These are phyloP conservation scores for Maconellicoccus hirsutus DNA, from an alignment of 1,140 invertebrate genomes.

Conservation along the genomic window DNA sequence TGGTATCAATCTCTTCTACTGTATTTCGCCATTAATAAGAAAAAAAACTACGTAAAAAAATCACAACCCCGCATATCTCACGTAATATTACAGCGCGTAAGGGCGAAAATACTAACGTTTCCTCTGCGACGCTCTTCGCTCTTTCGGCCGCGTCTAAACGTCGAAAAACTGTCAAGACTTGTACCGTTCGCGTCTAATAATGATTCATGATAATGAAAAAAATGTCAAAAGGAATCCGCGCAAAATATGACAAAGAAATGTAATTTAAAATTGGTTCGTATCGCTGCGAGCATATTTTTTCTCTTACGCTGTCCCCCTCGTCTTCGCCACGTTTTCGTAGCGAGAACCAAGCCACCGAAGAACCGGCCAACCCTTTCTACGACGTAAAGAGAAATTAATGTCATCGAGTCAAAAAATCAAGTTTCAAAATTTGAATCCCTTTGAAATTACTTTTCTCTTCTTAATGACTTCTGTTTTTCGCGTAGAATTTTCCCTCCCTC, in stretches of 20 bases:
- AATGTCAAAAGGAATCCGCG: constrained; percentile 7
- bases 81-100: neutral
- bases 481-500: neutral
- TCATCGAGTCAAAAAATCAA: constrained; percentile 1
- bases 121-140: neutral
- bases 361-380: too few relatives aligned
- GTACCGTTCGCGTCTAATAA: neutral
- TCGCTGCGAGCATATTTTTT: neutral
- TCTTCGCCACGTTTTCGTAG: too few relatives aligned
- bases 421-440: constrained; percentile 7
- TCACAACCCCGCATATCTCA: neutral
- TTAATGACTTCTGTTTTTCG: constrained; percentile 9
- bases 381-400: neutral
- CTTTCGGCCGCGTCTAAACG: neutral
- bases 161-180: neutral
- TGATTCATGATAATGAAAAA: constrained; percentile 9
- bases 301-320: neutral
- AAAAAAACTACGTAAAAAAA: too few relatives aligned
- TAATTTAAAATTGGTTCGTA: constrained; percentile 9
- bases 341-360: too few relatives aligned
- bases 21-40: too few relatives aligned
- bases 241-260: constrained; percentile 1
- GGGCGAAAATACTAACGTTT: too few relatives aligned
- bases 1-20: too few relatives aligned
- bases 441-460: constrained; percentile 4